Conservation (phyloP, 2,797 vertebrate genomes). For the Chaunax sp. region DNA sequence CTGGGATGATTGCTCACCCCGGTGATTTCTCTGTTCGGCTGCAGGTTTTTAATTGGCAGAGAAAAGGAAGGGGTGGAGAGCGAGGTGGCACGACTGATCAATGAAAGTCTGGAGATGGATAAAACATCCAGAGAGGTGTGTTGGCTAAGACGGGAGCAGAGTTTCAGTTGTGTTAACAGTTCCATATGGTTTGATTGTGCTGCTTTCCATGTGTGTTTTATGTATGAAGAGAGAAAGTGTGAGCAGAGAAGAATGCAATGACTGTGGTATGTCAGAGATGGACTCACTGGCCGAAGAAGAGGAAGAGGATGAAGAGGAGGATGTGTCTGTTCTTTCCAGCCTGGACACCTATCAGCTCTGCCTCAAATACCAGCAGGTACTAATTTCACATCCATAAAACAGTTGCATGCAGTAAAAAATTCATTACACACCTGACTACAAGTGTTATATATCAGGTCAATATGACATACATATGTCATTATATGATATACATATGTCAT, state of each 20-base stretch:
- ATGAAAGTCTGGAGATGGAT: conserved; percentile 92
- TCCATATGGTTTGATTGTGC: background rate
- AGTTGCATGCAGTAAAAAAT: background rate
- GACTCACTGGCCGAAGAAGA: conserved; percentile 49
- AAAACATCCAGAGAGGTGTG: conserved; percentile 65
- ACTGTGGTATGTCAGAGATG: conserved; percentile 39
- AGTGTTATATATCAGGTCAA: too few species aligned
- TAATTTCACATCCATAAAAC: background rate
- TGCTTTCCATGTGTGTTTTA: background rate
- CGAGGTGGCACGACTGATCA: conserved; percentile 92
- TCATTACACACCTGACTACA: too few species aligned
- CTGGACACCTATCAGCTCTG: conserved; percentile 71
- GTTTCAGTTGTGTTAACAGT: background rate
- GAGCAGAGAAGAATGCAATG: conserved; percentile 33
- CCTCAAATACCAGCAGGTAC: conserved; percentile 80
- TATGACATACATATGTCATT: too few species aligned
- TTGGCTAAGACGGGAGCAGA: conserved; percentile 52
- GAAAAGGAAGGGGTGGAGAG: conserved; percentile 92
- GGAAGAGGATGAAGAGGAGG: conserved; percentile 53
- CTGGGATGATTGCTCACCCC: conserved; percentile 3
- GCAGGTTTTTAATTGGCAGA: conserved; percentile 92
- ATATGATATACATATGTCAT: too few species aligned
- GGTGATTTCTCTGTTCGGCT: conserved; percentile 19
- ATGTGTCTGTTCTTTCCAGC: conserved; percentile 60
- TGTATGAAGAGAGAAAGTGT: conserved; percentile 36